Evolutionary conservation across 2,888 invertebrate species (phyloP).

Genomic region (Eledona agricola): DNA sequence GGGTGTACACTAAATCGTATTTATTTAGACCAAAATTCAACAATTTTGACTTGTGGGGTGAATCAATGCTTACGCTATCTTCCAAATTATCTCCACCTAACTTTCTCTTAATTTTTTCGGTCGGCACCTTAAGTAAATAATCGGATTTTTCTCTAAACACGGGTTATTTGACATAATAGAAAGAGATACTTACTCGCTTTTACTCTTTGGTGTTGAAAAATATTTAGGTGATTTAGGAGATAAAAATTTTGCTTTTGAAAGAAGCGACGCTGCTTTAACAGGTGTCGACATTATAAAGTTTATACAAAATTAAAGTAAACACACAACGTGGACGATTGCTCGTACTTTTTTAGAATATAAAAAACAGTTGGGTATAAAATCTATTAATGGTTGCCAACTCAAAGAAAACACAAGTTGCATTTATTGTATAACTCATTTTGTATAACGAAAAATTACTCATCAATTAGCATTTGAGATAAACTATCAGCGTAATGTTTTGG

Average conservation of each 20-base stretch:
- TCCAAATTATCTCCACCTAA: background rate
- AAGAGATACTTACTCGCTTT: no score
- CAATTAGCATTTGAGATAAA: conserved; percentile 71
- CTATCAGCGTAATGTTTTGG: conserved; percentile 68
- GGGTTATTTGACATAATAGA: no score
- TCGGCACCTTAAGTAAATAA: no score
- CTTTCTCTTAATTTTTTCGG: no score
- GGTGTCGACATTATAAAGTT: conserved; percentile 13
- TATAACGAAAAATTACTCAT: conserved; percentile 60
- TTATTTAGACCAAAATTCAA: conserved; percentile 49
- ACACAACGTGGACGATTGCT: no score
- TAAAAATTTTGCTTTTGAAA: conserved; percentile 37
- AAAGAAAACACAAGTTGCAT: no score
- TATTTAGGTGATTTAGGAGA: conserved; percentile 39
- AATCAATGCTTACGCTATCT: conserved; percentile 5
- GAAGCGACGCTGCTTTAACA: conserved; percentile 10
- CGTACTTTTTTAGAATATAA: no score
- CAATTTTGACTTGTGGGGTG: conserved; percentile 52
- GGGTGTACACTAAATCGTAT: conserved; percentile 45
- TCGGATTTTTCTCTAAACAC: no score
- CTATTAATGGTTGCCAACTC: no score
- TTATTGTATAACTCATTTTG: no score
- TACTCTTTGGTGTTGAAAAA: conserved; percentile 37
- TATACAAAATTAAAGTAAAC: no score
- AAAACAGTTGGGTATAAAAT: no score